Percentiles rank a stretch among this genome's conserved stretches.
Evolutionary conservation across 2,113 vertebrate genomes (phyloP).

Genomic region (Hippopotamus amphibius): DNA sequence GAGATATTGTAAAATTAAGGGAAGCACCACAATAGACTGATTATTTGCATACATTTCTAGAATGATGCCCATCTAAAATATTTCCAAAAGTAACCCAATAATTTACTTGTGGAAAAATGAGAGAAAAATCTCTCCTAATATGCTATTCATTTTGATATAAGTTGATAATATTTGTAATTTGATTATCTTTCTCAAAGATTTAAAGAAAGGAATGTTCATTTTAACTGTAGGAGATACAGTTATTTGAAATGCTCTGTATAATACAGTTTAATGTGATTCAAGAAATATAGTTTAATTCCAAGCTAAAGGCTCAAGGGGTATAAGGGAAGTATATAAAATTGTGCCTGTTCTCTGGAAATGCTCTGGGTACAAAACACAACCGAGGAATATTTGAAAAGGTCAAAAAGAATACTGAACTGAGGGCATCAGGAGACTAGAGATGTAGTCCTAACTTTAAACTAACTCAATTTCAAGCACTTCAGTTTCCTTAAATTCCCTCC

Average conservation of each 20-base stretch:
- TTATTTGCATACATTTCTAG: conserved; percentile 59
- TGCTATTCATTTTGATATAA: neutral
- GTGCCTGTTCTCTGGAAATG: neutral
- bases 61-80: neutral
- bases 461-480: neutral
- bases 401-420: neutral
- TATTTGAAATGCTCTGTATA: neutral
- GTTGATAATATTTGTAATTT: neutral
- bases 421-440: neutral
- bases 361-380: neutral
- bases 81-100: neutral
- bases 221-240: neutral
- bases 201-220: neutral
- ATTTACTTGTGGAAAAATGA: conserved; percentile 11
- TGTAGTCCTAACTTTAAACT: neutral
- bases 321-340: neutral
- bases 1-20: conserved; percentile 77
- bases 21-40: conserved; percentile 65
- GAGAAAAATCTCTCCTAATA: neutral
- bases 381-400: neutral
- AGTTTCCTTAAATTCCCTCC: neutral
- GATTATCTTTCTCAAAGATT: neutral
- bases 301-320: neutral
- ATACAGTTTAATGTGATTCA: neutral
- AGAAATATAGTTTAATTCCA: neutral